Evolutionary conservation across 2,113 vertebrate genomes (phyloP).

Genomic region (Gnathonemus longibarbis): DNA sequence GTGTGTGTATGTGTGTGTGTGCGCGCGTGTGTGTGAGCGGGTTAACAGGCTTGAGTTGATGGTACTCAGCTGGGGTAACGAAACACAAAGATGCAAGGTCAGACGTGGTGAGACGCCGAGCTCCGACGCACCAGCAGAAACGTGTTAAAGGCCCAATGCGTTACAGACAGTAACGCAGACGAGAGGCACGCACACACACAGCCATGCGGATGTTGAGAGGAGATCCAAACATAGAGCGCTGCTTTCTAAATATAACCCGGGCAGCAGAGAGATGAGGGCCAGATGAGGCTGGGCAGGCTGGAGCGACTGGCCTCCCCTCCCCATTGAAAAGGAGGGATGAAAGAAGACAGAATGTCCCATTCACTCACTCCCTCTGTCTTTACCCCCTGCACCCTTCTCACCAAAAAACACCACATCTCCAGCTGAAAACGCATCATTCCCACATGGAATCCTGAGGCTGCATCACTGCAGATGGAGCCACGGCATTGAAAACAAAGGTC

Average conservation of each 20-base stretch:
- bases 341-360: neutral
- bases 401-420: neutral
- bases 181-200: constrained; percentile 20
- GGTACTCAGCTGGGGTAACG: neutral
- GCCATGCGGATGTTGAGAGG: constrained; percentile 11
- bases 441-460: neutral
- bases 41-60: neutral
- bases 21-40: neutral
- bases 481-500: neutral
- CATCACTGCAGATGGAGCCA: neutral
- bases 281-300: neutral
- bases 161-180: neutral
- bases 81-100: neutral
- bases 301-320: neutral
- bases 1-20: no score
- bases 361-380: neutral
- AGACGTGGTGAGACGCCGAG: neutral
- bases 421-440: neutral
- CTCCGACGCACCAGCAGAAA: neutral
- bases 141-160: neutral
- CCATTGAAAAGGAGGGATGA: neutral
- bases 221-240: neutral
- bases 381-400: neutral
- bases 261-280: neutral
- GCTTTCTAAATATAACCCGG: neutral